Evolutionary conservation across 2,888 invertebrate species (phyloP), one percentile per base, ranked within the genome.

Genomic region (Drosophila kanekoi): DNA sequence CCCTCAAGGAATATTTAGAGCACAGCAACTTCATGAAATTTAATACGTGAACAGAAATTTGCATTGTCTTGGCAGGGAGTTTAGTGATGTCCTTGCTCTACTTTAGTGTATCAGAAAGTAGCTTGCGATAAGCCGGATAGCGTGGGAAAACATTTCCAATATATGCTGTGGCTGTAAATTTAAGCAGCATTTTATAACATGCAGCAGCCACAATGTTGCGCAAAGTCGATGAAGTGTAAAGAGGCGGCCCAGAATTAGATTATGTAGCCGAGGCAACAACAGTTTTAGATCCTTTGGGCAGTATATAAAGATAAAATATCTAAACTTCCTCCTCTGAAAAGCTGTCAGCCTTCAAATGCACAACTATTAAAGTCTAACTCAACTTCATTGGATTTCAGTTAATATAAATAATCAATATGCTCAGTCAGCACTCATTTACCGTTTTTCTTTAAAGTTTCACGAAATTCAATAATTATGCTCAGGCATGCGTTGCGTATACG

Each of bases 151-250:
- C 33, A 48, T 49, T 53, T 69, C 8, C 40, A 44, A 71, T 77
- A 59, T 72, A 72, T 72, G 62, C 32, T 11, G 14, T 20, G 38
- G 53, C 49, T 53, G 41, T 75, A 75, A 77, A 77, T 59, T 65
- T 33, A 23, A 41, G 38, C 33, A 45, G 32, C 18, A 38, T 52
- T 70, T 49, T 70, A 48, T 28, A 14, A 41, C 54, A 33, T 13
- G 44, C 20, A 32, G 48, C 64, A 44, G 51, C 35, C 41, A 75
- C 67, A 77, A 45, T 62, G 53, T 77, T 57, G 72, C 77, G 54
- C 52, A 56, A 35, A 23, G n/a, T 11, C 52, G 43, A 52, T 77
- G 48, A 48, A 43, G 38, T 45, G 49, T 20, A 40, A 70, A 16
- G 16, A 49, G 33, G 28, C 16, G 20, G 20, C 11, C 43, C 11